Evolutionary conservation across 2,797 vertebrate species (phyloP).

Genomic region (Xyrichtys novacula): DNA sequence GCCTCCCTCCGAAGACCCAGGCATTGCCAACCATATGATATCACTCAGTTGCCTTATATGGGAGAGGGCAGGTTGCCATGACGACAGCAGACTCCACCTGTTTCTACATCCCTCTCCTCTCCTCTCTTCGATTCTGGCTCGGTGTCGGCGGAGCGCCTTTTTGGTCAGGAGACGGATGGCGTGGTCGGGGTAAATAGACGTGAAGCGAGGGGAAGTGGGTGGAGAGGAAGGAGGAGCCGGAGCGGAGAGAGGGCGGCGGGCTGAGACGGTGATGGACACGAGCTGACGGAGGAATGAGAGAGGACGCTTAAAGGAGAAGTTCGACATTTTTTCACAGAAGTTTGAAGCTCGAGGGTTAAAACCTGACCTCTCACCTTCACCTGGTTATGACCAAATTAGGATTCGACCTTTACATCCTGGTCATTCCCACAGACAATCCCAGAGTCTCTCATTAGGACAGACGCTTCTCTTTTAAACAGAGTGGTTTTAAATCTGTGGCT

Average conservation of each 20-base stretch:
- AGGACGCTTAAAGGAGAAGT: slow-evolving; percentile 24
- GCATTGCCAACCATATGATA: slow-evolving; percentile 82
- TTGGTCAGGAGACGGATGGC: slow-evolving; percentile 58
- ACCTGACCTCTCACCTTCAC: too few species aligned
- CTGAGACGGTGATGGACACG: slow-evolving; percentile 26
- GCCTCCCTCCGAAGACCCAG: slow-evolving; percentile 60
- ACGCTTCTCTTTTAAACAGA: too few species aligned
- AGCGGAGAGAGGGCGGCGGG: neutral
- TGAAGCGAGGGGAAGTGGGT: slow-evolving; percentile 52
- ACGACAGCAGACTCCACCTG: slow-evolving; percentile 93
- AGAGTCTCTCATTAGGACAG: too few species aligned
- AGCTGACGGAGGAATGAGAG: slow-evolving; percentile 20
- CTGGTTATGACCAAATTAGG: too few species aligned
- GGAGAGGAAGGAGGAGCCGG: slow-evolving; percentile 26
- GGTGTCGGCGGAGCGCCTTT: slow-evolving; percentile 64
- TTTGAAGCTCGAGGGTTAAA: too few species aligned
- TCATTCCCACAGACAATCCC: too few species aligned
- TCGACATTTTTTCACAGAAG: neutral
- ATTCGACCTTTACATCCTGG: too few species aligned
- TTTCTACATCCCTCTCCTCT: slow-evolving; percentile 61
- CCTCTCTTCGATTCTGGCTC: neutral
- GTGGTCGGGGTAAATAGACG: slow-evolving; percentile 63
- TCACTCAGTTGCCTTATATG: slow-evolving; percentile 85
- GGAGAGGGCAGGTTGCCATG: slow-evolving; percentile 86
- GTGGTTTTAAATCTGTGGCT: too few species aligned